Evolutionary conservation across 1,140 invertebrate species (phyloP).

Genomic region (Leptinotarsa defecta): DNA sequence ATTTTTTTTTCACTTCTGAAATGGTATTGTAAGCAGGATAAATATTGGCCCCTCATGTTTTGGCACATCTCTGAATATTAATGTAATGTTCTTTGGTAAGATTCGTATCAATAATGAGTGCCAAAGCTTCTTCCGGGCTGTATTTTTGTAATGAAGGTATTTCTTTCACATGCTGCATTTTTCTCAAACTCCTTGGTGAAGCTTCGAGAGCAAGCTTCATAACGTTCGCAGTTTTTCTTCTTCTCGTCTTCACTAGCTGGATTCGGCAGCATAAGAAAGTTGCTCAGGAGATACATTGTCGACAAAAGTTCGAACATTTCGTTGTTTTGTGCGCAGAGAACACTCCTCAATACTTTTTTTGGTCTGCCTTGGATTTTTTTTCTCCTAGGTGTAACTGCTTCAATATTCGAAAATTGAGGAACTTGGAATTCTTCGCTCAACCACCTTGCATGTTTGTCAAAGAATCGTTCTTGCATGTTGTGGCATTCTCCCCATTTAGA

Average conservation of each 20-base stretch:
- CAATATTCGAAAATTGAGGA: neutral
- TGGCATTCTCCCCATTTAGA: conserved; percentile 15
- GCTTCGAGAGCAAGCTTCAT: conserved; percentile 8
- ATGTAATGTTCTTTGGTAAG: conserved; percentile 19
- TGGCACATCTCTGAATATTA: neutral
- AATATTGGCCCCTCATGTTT: conserved; percentile 13
- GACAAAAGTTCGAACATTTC: neutral
- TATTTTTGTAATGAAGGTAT: too few species aligned
- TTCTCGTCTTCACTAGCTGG: neutral
- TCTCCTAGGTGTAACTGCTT: neutral
- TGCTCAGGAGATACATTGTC: neutral
- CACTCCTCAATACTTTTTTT: neutral
- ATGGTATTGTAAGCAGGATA: conserved; percentile 10
- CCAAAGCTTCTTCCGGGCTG: conserved; percentile 25
- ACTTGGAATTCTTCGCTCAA: conserved; percentile 3
- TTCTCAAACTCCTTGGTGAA: conserved; percentile 7
- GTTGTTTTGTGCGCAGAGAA: neutral
- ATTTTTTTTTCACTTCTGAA: conserved; percentile 13
- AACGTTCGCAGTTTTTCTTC: neutral
- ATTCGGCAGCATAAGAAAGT: neutral
- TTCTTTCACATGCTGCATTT: too few species aligned
- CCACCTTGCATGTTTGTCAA: neutral
- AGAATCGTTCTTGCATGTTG: neutral
- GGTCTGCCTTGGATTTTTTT: neutral
- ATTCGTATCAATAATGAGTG: conserved; percentile 1